These are phyloP conservation scores for Sebastes diploproa DNA, from an alignment of 2,797 vertebrate genomes.

Conservation along the genomic window DNA sequence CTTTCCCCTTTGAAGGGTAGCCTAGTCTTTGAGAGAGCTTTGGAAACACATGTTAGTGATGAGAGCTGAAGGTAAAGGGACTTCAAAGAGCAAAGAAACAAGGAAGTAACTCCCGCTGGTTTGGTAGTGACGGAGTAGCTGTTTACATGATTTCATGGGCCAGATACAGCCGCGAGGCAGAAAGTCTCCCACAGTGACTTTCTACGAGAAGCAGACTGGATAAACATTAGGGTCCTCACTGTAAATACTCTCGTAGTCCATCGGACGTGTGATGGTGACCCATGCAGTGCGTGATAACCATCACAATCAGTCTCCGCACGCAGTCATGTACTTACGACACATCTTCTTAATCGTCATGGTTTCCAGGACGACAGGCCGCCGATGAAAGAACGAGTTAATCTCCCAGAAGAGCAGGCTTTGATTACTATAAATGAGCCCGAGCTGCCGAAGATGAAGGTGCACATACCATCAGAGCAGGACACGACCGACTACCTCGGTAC, in stretches of 20 bases:
- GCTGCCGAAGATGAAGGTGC: slow-evolving; percentile 29
- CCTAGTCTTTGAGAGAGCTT: slow-evolving; percentile 3
- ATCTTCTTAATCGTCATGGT: slow-evolving; percentile 55
- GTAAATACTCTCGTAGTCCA: not conserved
- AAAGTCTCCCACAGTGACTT: not conserved
- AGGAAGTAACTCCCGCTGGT: not conserved
- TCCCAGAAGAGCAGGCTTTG: slow-evolving; percentile 30
- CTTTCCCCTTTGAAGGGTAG: slow-evolving; percentile 31
- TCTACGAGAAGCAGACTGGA: slow-evolving; percentile 9
- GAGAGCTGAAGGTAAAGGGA: not conserved
- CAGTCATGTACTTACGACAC: slow-evolving; percentile 38
- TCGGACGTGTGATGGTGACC: slow-evolving; percentile 17
- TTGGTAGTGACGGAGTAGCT: not conserved
- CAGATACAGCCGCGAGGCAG: not conserved
- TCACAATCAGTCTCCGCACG: slow-evolving; percentile 23
- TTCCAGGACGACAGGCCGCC: slow-evolving; percentile 13
- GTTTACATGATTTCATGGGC: slow-evolving; percentile 4
- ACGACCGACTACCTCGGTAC: not conserved
- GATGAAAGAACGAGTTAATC: slow-evolving; percentile 31
- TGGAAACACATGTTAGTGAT: slow-evolving; percentile 30
- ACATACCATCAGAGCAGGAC: not conserved
- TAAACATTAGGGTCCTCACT: slow-evolving; percentile 17
- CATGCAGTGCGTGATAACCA: slow-evolving; percentile 9
- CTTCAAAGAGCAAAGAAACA: slow-evolving; percentile 25
- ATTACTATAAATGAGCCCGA: slow-evolving; percentile 41